A percentile compares a stretch with the other conserved stretches of the same genome.
These are phyloP conservation scores for Dichetophora obliterata DNA, from an alignment of 2,888 invertebrate species.

Conservation along the genomic window DNA sequence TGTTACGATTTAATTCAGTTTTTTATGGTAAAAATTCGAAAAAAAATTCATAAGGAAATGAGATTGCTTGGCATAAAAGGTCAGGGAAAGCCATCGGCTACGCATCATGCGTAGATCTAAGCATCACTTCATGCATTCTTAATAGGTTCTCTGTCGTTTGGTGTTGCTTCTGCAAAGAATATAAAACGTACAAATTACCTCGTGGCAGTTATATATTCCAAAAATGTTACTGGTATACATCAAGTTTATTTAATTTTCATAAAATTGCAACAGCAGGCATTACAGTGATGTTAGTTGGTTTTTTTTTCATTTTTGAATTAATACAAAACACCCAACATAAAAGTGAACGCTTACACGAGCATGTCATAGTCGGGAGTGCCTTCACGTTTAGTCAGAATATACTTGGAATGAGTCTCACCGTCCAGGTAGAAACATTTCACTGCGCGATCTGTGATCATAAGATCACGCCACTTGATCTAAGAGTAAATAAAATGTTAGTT, in stretches of 20 bases:
- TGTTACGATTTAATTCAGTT: not conserved
- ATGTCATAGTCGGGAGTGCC: constrained; percentile 80
- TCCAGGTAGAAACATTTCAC: constrained; percentile 78
- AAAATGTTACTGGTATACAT: not conserved
- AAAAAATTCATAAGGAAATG: not conserved
- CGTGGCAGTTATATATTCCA: not conserved
- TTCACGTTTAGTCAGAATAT: constrained; percentile 75
- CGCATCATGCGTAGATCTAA: constrained; percentile 24
- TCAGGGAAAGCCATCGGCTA: not conserved
- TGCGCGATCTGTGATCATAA: constrained; percentile 79
- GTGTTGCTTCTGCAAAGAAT: constrained; percentile 52
- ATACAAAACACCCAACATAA: constrained; percentile 28
- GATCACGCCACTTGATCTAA: constrained; percentile 78
- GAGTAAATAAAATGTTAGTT: not conserved
- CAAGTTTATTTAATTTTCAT: constrained; percentile 27
- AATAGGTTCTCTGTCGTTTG: constrained; percentile 54
- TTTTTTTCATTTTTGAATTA: not conserved
- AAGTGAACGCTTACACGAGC: constrained; percentile 67
- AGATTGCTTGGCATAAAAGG: not conserved
- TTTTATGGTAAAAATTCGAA: not conserved
- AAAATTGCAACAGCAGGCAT: not conserved
- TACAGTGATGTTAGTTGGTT: constrained; percentile 23
- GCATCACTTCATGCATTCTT: constrained; percentile 25
- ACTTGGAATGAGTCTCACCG: constrained; percentile 81
- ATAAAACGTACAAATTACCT: constrained; percentile 35